Conservation (phyloP, 2,797 vertebrate species). For the Scomberomorus guttatus region DNA sequence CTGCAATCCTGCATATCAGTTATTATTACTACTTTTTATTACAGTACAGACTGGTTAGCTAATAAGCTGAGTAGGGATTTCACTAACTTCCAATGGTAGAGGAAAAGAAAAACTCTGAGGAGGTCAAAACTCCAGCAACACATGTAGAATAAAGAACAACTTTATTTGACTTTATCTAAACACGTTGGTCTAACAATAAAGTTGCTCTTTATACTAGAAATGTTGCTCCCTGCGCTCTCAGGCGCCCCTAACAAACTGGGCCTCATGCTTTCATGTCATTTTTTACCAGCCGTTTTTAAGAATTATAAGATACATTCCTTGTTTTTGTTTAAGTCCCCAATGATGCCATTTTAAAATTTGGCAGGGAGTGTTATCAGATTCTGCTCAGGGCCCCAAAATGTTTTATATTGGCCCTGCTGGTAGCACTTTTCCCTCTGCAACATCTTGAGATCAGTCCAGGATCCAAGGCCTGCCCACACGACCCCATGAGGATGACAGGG, state of each 20-base stretch:
- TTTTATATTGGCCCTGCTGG: constrained; percentile 27
- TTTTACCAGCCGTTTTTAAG: not conserved
- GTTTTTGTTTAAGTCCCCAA: not conserved
- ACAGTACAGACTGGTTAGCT: not conserved
- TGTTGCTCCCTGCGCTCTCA: no score
- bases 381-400: not conserved
- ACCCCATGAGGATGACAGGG: constrained; percentile 69
- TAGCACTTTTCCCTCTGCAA: constrained; percentile 38
- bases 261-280: not conserved
- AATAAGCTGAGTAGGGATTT: not conserved
- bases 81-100: not conserved
- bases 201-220: not conserved
- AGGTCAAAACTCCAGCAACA: no score
- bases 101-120: no score
- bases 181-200: not conserved
- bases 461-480: constrained; percentile 65
- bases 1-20: no score
- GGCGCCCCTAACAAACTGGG: not conserved
- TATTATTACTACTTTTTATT: no score
- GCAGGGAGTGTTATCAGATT: constrained; percentile 1
- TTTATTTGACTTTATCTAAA: not conserved
- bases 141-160: no score
- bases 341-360: not conserved
- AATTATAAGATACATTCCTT: not conserved
- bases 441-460: constrained; percentile 62